phyloP scores from a whole-genome alignment of 2,113 vertebrate species.

The Nipponia nippon region DNA sequence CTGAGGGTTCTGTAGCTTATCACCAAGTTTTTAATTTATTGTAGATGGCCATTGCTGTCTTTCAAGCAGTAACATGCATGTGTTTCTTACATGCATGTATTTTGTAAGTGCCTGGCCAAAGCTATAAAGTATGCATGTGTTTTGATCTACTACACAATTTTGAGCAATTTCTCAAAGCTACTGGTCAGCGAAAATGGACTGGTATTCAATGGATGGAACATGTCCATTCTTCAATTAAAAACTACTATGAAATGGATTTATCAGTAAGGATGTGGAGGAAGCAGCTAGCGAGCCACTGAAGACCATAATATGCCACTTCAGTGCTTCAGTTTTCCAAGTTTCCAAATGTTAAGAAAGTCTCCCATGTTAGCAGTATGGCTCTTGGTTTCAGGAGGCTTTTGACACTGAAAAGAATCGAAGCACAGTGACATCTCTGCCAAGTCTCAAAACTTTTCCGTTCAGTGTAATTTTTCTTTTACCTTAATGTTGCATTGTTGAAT shows the following conservation, averaged over 20 bases:
- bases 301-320: not conserved
- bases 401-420: not conserved
- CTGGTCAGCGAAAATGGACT: not conserved
- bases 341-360: not conserved
- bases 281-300: not conserved
- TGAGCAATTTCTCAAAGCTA: not conserved
- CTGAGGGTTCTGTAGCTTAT: not conserved
- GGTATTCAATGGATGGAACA: not conserved
- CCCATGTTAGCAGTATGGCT: not conserved
- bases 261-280: not conserved
- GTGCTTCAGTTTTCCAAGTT: not conserved
- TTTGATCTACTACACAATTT: not conserved
- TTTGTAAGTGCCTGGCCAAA: not conserved
- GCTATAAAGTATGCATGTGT: not conserved
- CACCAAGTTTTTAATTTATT: not conserved
- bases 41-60: not conserved
- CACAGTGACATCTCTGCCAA: not conserved
- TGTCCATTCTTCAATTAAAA: not conserved
- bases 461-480: not conserved
- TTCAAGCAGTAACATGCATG: not conserved
- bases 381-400: not conserved
- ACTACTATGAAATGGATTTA: not conserved
- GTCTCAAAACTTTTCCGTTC: not conserved
- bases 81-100: not conserved
- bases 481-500: not conserved